Base-by-base conservation (phyloP, 2,113 vertebrate species). In the Poeciliopsis occidentalis region DNA sequence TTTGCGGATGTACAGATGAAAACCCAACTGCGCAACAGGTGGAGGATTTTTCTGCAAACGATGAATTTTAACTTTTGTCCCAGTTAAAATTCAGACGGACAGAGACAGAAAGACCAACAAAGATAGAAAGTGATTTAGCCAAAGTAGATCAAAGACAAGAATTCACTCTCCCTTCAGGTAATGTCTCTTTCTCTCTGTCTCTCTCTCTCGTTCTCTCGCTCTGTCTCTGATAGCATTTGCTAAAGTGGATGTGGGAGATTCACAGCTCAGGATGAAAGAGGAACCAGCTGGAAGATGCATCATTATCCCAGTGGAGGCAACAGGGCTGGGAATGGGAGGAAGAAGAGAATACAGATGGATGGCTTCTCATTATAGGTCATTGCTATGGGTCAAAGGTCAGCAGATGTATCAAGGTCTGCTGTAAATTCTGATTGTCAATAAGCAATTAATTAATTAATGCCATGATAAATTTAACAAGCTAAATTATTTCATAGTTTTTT, bases 311-410 rank as follows among this genome's bases (percentile, higher is more conserved):
- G 71, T 67, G 31, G 72, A 67, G 77, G 78, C 60, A 70, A 67
- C 63, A 71, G 13, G 69, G 41, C 51, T 79, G 76, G 86, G 76
- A 85, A 87, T 68, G 37, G 75, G 69, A 75, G 71, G 81, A 74
- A 82, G 17, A 79, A 60, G 61, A 60, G 61, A 80, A 57, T 47
- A 72, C 63, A 87, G 79, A 86, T 69, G 64, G 66, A 83, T 41
- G 57, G 72, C 19, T 86, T 84, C 81, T 60, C 68, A 80, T 91
- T 81, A 85, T 65, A 63, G 54, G 67, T 82, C 71, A 81, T 84
- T 69, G 69, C 44, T 61, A 27, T 63, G 54, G 60, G 70, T 61
- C 32, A 78, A 69, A 79, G 41, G 75, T 69, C 64, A 63, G 65
- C 60, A 71, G 64, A 77, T 84, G 75, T 60, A 32, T 70, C 12